phyloP scores from a whole-genome alignment of 2,113 vertebrate species.

The Thalassoma bifasciatum region DNA sequence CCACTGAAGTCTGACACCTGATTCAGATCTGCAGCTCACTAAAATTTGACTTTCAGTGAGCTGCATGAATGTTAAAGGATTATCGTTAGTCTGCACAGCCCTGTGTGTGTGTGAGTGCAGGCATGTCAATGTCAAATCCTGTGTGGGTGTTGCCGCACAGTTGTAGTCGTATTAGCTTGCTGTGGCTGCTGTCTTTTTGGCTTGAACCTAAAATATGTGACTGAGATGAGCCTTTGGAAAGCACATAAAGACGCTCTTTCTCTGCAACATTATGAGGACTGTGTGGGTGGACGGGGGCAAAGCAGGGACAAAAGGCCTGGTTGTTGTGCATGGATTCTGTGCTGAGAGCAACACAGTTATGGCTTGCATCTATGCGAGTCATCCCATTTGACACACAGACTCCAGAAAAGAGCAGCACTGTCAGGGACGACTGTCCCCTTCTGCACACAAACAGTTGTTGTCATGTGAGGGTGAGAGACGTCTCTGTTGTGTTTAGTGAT shows the following conservation, averaged over 20 bases:
- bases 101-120: neutral
- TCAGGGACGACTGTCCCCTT: conserved; percentile 35
- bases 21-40: conserved; percentile 12
- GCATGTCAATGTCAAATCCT: conserved; percentile 34
- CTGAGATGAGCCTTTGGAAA: conserved; percentile 64
- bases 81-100: neutral
- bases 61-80: conserved; percentile 37
- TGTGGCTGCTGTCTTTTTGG: conserved; percentile 59
- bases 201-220: conserved; percentile 65
- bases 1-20: conserved; percentile 24
- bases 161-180: conserved; percentile 59
- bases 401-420: conserved; percentile 39
- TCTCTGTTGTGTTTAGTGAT: conserved; percentile 31
- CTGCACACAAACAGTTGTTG: conserved; percentile 45
- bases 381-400: conserved; percentile 52
- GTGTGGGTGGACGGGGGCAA: conserved; percentile 68
- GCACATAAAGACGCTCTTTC: conserved; percentile 74
- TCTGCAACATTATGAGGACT: conserved; percentile 67
- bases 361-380: conserved; percentile 44
- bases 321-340: conserved; percentile 69
- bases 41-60: conserved; percentile 3
- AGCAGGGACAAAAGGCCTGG: conserved; percentile 73
- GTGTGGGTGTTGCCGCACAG: conserved; percentile 51
- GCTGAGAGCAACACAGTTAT: conserved; percentile 59
- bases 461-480: conserved; percentile 42